Base-by-base conservation (phyloP, 1,140 invertebrate genomes). In the Cyclina sinensis region DNA sequence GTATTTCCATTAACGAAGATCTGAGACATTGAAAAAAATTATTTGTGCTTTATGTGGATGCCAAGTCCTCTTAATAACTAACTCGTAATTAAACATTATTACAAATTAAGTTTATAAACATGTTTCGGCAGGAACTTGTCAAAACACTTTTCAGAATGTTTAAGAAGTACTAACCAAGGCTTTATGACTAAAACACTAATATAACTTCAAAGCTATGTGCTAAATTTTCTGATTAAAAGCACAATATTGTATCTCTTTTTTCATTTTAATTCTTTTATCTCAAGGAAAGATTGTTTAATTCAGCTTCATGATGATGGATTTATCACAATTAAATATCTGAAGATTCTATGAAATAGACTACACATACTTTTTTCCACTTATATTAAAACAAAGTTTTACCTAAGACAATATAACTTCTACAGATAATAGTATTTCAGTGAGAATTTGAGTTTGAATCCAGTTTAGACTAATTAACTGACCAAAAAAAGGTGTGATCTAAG, bases 71-170 rank as follows among this genome's bases (percentile, higher is more conserved):
- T 46, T 78, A 78, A 54, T 30, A 51, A 51, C 74, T 18, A 35
- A n/a, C 3, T 54, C 54, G 48, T 78, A 78, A 78, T 78, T 78
- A 78, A 78, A 54, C 27, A 37, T 37, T 78, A 54, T 51, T 78
- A 78, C 21, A 24, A 54, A 78, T 78, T 21, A 32, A 18, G 43
- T 51, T 51, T 51, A 37, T 78, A 78, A 78, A 78, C 27, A 12
- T 5, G 48, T 54, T 51, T 32, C 30, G 11, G 46, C 21, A 30
- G 74, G 24, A 54, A 78, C 18, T 51, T 35, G 27, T 35, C 30
- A 32, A 70, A 37, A 70, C 32, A 30, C 65, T 37, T 37, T 70
- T 70, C 16, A 35, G 27, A 70, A 70, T 70, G 32, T 70, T 70
- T 16, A 37, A 70, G 14, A 70, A n/a, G 32, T 14, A 70, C 35